Percentiles rank a stretch among this genome's conserved stretches.
These are phyloP conservation scores for Choloepus didactylus DNA, from an alignment of 2,797 vertebrate species.

Conservation along the genomic window DNA sequence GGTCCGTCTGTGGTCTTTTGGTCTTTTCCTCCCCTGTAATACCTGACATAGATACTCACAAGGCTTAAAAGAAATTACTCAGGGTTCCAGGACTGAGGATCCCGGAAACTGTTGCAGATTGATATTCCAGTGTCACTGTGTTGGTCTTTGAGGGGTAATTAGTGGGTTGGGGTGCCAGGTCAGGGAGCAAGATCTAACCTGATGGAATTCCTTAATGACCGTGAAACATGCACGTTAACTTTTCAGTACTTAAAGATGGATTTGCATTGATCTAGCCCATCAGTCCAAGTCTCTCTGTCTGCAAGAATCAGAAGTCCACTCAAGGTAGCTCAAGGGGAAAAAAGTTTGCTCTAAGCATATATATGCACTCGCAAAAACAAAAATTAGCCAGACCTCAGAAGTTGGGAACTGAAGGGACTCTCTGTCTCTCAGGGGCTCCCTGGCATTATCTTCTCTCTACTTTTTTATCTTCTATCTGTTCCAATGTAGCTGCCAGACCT, in stretches of 20 bases:
- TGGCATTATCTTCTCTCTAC: background rate
- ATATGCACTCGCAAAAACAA: background rate
- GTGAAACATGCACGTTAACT: background rate
- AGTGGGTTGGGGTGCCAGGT: background rate
- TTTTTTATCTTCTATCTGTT: background rate
- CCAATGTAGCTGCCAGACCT: background rate
- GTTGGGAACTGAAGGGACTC: background rate
- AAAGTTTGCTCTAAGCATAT: background rate
- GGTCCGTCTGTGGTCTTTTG: no score
- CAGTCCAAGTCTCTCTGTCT: background rate
- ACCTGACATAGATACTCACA: background rate
- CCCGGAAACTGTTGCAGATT: background rate
- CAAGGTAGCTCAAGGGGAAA: background rate
- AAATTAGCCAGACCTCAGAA: background rate
- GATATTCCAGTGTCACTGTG: background rate
- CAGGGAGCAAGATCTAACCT: background rate
- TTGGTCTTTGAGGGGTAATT: background rate
- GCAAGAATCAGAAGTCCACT: background rate
- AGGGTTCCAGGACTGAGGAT: background rate
- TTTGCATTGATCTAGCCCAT: background rate
- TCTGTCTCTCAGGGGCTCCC: background rate
- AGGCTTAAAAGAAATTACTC: background rate
- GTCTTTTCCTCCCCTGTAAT: no score
- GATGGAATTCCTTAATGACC: background rate
- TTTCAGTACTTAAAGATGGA: background rate